phyloP scores from a whole-genome alignment of 2,113 vertebrate species.

The Arothron firmamentum region DNA sequence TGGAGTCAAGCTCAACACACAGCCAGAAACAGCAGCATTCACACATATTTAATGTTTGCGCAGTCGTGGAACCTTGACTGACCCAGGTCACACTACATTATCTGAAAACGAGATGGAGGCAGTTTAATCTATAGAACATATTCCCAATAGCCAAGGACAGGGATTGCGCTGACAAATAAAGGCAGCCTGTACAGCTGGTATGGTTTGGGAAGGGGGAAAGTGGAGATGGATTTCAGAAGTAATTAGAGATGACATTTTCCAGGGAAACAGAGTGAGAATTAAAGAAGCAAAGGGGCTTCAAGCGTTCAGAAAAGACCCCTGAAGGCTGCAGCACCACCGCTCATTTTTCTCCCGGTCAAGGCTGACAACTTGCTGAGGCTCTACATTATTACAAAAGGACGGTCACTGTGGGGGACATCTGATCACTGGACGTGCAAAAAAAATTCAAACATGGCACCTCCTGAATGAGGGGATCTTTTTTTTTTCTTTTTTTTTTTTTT shows the following conservation, averaged over 20 bases:
- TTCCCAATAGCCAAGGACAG: conserved; percentile 22
- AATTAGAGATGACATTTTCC: conserved; percentile 63
- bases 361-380: conserved; percentile 39
- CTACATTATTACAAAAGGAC: conserved; percentile 27
- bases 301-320: conserved; percentile 39
- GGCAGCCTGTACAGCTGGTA: conserved; percentile 39
- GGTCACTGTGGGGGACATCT: conserved; percentile 33
- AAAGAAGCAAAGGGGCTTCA: conserved; percentile 40
- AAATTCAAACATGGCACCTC: not conserved
- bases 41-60: not conserved
- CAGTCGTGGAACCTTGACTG: not conserved
- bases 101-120: not conserved
- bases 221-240: conserved; percentile 59
- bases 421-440: conserved; percentile 8
- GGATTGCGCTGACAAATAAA: conserved; percentile 42
- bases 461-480: no score
- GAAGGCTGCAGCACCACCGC: conserved; percentile 19
- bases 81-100: not conserved
- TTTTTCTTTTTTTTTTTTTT: no score
- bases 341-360: conserved; percentile 21
- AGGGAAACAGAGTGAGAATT: conserved; percentile 48
- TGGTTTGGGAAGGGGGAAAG: conserved; percentile 13
- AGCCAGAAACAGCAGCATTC: not conserved
- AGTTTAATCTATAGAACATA: not conserved
- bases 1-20: no score